phyloP scores from a whole-genome alignment of 2,888 invertebrate species.

The Ophioninae sp. region DNA sequence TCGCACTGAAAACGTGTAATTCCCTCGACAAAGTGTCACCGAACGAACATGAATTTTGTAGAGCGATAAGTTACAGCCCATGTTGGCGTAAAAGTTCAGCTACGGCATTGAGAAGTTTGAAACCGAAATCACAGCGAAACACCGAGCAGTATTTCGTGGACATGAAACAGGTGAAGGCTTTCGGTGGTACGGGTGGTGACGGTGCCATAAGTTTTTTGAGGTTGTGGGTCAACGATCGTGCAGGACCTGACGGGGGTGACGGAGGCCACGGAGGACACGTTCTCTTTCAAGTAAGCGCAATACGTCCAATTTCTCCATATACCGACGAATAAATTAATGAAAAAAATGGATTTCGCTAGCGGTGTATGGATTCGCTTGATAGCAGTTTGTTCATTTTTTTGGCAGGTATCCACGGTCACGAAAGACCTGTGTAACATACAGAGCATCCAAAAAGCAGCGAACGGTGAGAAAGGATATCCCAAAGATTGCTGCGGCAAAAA shows the following conservation, averaged over 20 bases:
- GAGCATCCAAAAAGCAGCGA: constrained; percentile 84
- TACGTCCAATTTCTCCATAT: too few relatives aligned
- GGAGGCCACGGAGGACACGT: constrained; percentile 98
- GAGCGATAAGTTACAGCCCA: constrained; percentile 65
- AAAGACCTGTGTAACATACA: constrained; percentile 88
- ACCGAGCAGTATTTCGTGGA: constrained; percentile 73
- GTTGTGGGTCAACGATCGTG: constrained; percentile 91
- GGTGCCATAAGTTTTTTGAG: constrained; percentile 94
- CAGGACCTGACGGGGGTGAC: constrained; percentile 98
- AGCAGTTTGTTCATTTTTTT: constrained; percentile 12
- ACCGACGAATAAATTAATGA: not conserved
- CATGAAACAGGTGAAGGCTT: constrained; percentile 83
- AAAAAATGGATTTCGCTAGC: not conserved
- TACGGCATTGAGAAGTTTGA: constrained; percentile 71
- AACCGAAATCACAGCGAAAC: constrained; percentile 70
- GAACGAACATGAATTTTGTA: constrained; percentile 43
- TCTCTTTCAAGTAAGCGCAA: constrained; percentile 85
- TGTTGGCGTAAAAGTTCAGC: constrained; percentile 58
- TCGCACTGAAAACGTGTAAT: constrained; percentile 24
- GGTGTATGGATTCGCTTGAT: constrained; percentile 6
- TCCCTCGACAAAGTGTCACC: constrained; percentile 25
- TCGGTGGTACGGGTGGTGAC: constrained; percentile 96
- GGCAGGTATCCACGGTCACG: constrained; percentile 85
- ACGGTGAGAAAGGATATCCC: constrained; percentile 88
- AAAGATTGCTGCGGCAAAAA: constrained; percentile 93